A percentile compares a stretch with the other conserved stretches of the same genome.
Evolutionary conservation across 2,113 vertebrate species (phyloP).

Genomic region (Synchiropus splendidus): DNA sequence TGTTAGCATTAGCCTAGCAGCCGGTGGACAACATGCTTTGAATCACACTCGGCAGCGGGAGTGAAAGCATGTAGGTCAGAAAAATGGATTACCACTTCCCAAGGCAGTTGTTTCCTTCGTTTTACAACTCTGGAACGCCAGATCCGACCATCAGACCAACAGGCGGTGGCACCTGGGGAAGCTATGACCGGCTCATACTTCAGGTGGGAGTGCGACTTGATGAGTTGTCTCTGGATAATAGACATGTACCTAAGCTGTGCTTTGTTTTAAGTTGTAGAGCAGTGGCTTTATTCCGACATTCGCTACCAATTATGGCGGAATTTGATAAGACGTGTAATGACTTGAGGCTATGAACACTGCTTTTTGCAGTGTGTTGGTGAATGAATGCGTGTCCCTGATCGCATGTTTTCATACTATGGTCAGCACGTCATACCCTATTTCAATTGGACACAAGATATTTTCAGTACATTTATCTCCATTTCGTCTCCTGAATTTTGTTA

Average conservation of each 20-base stretch:
- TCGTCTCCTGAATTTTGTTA: neutral
- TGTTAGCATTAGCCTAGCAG: conserved; percentile 5
- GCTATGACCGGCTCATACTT: conserved; percentile 30
- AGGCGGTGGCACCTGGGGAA: conserved; percentile 39
- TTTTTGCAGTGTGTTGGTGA: neutral
- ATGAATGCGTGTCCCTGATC: neutral
- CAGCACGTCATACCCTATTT: neutral
- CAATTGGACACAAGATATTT: neutral
- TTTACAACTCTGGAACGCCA: conserved; percentile 49
- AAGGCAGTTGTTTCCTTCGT: conserved; percentile 45
- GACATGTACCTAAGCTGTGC: too few relatives aligned
- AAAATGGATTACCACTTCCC: conserved; percentile 60
- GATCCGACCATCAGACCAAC: neutral
- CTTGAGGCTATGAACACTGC: neutral
- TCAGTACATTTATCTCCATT: neutral
- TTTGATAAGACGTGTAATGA: neutral
- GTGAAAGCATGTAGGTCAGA: neutral
- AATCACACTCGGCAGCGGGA: too few relatives aligned
- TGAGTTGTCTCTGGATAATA: neutral
- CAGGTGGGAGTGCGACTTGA: conserved; percentile 32
- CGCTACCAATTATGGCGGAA: neutral
- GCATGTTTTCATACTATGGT: neutral
- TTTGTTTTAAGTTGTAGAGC: neutral
- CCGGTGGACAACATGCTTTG: conserved; percentile 13
- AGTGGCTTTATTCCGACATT: too few relatives aligned